Conservation (phyloP, 1,140 invertebrate species). For the Parasteatoda tepidariorum region DNA sequence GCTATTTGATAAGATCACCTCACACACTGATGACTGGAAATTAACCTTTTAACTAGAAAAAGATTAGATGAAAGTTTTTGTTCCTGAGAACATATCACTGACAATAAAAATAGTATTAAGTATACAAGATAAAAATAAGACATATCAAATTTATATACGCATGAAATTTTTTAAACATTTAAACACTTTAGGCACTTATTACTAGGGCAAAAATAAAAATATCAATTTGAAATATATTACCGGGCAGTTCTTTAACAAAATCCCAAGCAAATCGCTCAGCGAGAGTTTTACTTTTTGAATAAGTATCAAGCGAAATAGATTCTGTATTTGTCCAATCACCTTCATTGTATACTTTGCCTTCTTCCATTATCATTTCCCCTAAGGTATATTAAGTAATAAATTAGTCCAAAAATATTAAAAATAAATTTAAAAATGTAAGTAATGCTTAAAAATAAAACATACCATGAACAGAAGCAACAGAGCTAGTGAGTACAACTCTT, state of each 20-base stretch:
- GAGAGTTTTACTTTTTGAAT: conserved; percentile 72
- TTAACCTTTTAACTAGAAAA: no score
- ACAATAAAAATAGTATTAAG: no score
- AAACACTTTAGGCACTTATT: no score
- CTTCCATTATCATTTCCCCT: conserved; percentile 63
- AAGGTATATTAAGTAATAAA: background rate
- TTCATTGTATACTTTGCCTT: conserved; percentile 70
- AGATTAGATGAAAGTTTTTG: no score
- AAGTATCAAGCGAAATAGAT: conserved; percentile 66
- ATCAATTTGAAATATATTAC: conserved; percentile 62
- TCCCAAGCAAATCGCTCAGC: conserved; percentile 75
- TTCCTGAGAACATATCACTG: no score
- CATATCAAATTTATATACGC: no score
- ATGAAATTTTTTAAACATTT: no score
- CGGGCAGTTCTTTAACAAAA: conserved; percentile 70
- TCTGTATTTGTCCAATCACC: conserved; percentile 72
- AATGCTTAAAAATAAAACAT: conserved; percentile 30
- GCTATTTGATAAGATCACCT: no score
- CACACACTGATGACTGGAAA: no score
- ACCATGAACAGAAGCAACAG: conserved; percentile 72
- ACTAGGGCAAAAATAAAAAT: no score
- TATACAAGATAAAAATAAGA: no score
- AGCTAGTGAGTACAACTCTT: conserved; percentile 74
- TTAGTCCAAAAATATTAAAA: background rate
- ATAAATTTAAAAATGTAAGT: background rate